Evolutionary conservation across 2,888 invertebrate genomes (phyloP).

Genomic region (Oeneis ivallda): DNA sequence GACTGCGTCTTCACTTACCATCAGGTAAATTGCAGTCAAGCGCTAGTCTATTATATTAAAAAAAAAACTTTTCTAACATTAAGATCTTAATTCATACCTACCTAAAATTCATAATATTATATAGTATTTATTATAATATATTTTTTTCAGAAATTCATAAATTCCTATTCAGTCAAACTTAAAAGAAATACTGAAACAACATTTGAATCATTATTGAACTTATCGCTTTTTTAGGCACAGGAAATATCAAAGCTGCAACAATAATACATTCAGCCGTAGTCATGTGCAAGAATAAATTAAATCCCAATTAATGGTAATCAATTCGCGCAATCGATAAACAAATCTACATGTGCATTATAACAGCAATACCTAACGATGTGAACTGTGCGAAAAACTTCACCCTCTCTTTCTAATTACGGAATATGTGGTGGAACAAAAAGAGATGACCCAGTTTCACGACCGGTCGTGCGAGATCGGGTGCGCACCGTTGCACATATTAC

Average conservation of each 20-base stretch:
- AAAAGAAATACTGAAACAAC: too few relatives aligned
- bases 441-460: conserved; percentile 80
- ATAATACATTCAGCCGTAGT: background rate
- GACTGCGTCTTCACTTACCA: too few relatives aligned
- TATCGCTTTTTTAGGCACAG: background rate
- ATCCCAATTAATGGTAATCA: conserved; percentile 34
- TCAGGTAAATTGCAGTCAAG: too few relatives aligned
- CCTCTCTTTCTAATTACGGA: conserved; percentile 79
- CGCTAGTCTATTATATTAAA: too few relatives aligned
- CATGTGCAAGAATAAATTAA: conserved; percentile 16
- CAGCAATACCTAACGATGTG: conserved; percentile 49
- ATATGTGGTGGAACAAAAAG: conserved; percentile 80
- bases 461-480: conserved; percentile 79
- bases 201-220: too few relatives aligned
- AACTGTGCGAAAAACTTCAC: conserved; percentile 50
- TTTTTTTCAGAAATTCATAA: too few relatives aligned
- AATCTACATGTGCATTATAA: conserved; percentile 52
- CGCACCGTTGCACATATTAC: conserved; percentile 79
- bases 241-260: conserved; percentile 8
- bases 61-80: too few relatives aligned
- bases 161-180: too few relatives aligned
- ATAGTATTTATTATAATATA: too few relatives aligned
- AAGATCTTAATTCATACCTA: too few relatives aligned
- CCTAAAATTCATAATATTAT: too few relatives aligned
- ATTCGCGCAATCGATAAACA: conserved; percentile 45